Conservation (phyloP, 2,888 invertebrate genomes). For the Athalia circularis region DNA sequence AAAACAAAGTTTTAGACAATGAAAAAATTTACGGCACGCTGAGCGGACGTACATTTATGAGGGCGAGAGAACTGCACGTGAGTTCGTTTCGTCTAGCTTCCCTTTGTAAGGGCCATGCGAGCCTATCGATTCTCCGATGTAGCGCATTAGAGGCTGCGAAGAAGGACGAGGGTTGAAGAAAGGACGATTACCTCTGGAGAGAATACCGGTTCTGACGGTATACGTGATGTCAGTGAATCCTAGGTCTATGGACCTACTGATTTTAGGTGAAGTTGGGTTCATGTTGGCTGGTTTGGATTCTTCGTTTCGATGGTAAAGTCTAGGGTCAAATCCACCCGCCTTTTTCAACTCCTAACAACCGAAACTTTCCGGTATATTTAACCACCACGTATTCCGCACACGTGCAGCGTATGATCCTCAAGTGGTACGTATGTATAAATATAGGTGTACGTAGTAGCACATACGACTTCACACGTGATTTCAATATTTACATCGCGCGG, state of each 20-base stretch:
- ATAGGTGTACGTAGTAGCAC: no score
- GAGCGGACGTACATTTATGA: not conserved
- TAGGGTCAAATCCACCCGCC: not conserved
- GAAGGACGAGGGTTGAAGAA: conserved; percentile 26
- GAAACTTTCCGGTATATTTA: conserved; percentile 65
- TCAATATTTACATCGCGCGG: conserved; percentile 4
- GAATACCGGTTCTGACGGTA: conserved; percentile 78
- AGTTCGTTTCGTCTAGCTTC: not conserved
- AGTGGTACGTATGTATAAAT: not conserved
- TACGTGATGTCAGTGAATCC: conserved; percentile 82
- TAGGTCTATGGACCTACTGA: conserved; percentile 76
- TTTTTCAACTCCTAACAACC: conserved; percentile 28
- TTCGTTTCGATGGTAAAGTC: conserved; percentile 11
- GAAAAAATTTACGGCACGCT: no score
- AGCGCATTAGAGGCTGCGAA: not conserved
- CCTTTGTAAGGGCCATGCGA: not conserved
- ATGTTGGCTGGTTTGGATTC: not conserved
- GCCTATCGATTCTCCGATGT: no score
- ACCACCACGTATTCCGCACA: not conserved
- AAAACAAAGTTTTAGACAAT: no score
- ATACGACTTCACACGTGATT: not conserved
- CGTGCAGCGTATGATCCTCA: not conserved
- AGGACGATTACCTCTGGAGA: conserved; percentile 75
- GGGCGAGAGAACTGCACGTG: not conserved
- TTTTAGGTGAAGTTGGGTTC: conserved; percentile 52